Conservation (phyloP, 2,888 invertebrate species). For the Caenorhabditis zanzibari region DNA sequence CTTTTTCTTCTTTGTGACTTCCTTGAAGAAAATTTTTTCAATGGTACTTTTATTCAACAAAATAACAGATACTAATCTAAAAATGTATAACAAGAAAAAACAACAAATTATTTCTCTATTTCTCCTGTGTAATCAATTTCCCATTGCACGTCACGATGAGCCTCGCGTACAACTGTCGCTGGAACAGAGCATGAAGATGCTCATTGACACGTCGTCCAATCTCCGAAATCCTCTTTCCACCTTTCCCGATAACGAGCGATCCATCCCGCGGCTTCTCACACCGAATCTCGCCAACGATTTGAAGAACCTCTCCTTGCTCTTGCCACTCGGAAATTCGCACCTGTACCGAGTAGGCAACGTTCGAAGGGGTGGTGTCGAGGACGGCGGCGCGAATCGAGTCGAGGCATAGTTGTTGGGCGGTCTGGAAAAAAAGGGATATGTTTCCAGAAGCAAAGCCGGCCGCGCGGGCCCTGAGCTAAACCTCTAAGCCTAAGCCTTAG, state of each 20-base stretch:
- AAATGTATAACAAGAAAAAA: not conserved
- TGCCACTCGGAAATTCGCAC: constrained; percentile 82
- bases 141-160: constrained; percentile 72
- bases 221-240: constrained; percentile 65
- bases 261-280: constrained; percentile 77
- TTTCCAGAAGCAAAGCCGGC: too few relatives aligned
- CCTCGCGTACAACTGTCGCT: constrained; percentile 72
- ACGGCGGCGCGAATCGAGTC: constrained; percentile 91
- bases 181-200: constrained; percentile 75
- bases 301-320: constrained; percentile 73
- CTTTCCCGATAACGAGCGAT: constrained; percentile 69
- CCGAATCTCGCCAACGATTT: constrained; percentile 76
- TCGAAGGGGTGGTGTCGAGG: constrained; percentile 90
- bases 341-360: constrained; percentile 88
- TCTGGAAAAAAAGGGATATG: constrained; percentile 43
- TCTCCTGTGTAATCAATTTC: constrained; percentile 63
- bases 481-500: too few relatives aligned
- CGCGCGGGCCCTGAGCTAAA: too few relatives aligned
- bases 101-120: constrained; percentile 16
- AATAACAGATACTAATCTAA: not conserved
- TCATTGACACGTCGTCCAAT: constrained; percentile 74
- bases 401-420: constrained; percentile 81
- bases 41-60: too few relatives aligned
- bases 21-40: too few relatives aligned
- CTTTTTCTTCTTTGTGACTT: too few relatives aligned